phyloP scores from a whole-genome alignment of 2,888 invertebrate genomes.

The Crioceris asparagi region DNA sequence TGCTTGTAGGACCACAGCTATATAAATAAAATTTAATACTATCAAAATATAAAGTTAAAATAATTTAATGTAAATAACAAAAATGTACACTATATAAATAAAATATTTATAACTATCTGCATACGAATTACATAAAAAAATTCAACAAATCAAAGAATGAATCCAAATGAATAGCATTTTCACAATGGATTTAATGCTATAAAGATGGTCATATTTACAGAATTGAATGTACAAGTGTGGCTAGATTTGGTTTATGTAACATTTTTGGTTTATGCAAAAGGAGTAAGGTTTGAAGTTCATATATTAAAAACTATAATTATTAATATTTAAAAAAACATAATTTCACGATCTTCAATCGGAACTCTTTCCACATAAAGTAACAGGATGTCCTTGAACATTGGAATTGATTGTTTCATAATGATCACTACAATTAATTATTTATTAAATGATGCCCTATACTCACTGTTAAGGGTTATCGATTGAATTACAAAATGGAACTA shows the following conservation, averaged over 20 bases:
- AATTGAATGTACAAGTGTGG: conserved; percentile 33
- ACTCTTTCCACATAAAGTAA: too few relatives aligned
- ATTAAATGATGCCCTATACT: too few relatives aligned
- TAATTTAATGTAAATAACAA: conserved; percentile 35
- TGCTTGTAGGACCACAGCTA: conserved; percentile 36
- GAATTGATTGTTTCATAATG: too few relatives aligned
- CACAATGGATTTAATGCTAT: too few relatives aligned
- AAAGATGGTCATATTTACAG: conserved; percentile 29
- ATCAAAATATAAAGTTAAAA: conserved; percentile 33
- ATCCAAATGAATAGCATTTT: conserved; percentile 23
- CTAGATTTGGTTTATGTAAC: conserved; percentile 10
- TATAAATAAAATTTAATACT: conserved; percentile 32
- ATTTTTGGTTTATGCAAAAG: conserved; percentile 2
- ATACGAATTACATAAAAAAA: conserved; percentile 20
- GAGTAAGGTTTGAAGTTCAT: too few relatives aligned
- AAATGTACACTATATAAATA: conserved; percentile 33
- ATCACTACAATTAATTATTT: too few relatives aligned
- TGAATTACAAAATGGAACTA: conserved; percentile 14
- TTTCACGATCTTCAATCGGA: too few relatives aligned
- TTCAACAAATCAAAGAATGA: conserved; percentile 20
- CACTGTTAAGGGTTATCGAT: too few relatives aligned
- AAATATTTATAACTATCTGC: conserved; percentile 24
- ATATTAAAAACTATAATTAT: too few relatives aligned
- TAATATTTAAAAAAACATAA: too few relatives aligned
- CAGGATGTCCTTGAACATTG: too few relatives aligned